Evolutionary conservation across 2,797 vertebrate species (phyloP).

Genomic region (Manis crassicaudata): DNA sequence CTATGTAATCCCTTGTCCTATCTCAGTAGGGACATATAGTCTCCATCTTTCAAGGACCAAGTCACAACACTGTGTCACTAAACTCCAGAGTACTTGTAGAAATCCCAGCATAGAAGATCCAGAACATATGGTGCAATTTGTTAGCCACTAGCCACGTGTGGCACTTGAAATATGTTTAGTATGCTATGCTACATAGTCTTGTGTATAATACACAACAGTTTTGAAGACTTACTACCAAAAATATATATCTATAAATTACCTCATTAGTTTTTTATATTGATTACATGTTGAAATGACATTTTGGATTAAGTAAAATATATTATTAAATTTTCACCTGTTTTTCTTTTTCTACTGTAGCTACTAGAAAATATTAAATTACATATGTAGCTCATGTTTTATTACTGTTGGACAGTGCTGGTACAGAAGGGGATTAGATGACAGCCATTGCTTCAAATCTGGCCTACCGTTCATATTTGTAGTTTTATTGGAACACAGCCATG

Average conservation of each 20-base stretch:
- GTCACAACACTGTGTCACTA: background rate
- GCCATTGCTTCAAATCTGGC: background rate
- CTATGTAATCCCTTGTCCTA: background rate
- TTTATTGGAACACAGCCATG: background rate
- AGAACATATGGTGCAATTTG: background rate
- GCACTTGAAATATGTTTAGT: background rate
- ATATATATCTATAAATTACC: background rate
- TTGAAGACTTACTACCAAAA: background rate
- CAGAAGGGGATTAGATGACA: background rate
- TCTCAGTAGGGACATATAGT: background rate
- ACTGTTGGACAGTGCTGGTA: background rate
- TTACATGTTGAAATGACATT: constrained; percentile 42
- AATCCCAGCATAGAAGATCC: background rate
- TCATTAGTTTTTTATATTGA: background rate
- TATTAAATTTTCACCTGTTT: constrained; percentile 5
- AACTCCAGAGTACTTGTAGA: background rate
- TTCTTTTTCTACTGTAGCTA: background rate
- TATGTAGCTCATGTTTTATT: background rate
- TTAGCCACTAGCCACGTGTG: background rate
- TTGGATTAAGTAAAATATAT: constrained; percentile 56
- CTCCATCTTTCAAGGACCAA: background rate
- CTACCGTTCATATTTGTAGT: background rate
- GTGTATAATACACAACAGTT: background rate
- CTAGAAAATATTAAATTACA: background rate
- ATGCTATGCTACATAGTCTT: no score